Evolutionary conservation across 2,113 vertebrate species (phyloP).

Genomic region (Oreochromis niloticus): DNA sequence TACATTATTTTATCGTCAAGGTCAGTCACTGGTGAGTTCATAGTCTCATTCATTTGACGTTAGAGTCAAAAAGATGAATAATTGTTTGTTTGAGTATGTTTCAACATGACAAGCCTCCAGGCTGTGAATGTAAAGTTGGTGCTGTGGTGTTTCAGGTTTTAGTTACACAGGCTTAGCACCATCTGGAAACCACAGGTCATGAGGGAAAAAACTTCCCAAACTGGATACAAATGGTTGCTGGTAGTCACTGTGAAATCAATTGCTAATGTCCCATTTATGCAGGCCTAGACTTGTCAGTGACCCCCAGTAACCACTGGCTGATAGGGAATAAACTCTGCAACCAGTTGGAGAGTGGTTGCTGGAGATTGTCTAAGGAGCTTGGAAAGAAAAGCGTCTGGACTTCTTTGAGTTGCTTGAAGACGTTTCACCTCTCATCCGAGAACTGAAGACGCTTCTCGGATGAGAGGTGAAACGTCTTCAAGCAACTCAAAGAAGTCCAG

Average conservation of each 20-base stretch:
- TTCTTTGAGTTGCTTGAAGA: no score
- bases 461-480: no score
- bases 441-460: no score
- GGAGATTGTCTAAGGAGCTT: neutral
- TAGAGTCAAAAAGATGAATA: neutral
- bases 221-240: neutral
- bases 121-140: neutral
- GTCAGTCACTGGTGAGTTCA: neutral
- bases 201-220: fast-evolving
- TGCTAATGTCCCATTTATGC: neutral
- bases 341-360: neutral
- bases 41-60: neutral
- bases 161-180: neutral
- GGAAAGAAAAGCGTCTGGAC: no score
- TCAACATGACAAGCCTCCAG: neutral
- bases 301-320: neutral
- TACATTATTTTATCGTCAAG: neutral
- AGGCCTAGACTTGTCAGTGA: neutral
- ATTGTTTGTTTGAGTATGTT: neutral
- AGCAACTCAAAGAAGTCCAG: no score
- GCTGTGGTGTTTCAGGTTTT: neutral
- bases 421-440: no score
- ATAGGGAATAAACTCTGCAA: neutral
- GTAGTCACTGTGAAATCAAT: neutral
- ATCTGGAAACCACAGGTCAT: neutral